These are phyloP conservation scores for Daktulosphaira vitifoliae DNA, from an alignment of 1,140 invertebrate genomes.

Conservation along the genomic window DNA sequence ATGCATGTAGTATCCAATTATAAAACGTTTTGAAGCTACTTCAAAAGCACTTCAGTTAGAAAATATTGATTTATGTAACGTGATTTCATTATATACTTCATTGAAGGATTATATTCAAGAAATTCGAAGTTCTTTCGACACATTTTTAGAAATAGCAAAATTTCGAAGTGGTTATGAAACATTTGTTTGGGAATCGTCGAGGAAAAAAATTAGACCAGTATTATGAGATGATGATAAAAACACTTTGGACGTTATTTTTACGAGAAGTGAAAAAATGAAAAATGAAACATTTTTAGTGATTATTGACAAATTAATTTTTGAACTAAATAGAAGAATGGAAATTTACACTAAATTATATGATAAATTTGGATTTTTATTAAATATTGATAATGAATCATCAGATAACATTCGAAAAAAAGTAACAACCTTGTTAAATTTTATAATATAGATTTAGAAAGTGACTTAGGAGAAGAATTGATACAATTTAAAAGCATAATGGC, in stretches of 20 bases:
- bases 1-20: too few species aligned
- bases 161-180: background rate
- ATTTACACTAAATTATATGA: background rate
- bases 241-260: background rate
- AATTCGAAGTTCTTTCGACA: background rate
- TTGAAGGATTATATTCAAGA: background rate
- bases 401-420: background rate
- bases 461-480: constrained; percentile 9
- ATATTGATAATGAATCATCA: background rate
- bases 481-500: background rate
- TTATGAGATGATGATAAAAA: constrained; percentile 1
- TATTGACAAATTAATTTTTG: constrained; percentile 1
- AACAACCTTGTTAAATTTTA: background rate
- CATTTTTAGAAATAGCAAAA: background rate
- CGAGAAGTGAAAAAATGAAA: background rate
- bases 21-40: too few species aligned
- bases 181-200: background rate
- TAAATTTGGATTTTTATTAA: constrained; percentile 16
- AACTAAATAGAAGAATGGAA: constrained; percentile 1
- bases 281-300: background rate
- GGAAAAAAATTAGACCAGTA: background rate
- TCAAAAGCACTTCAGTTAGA: too few species aligned
- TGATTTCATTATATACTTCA: background rate
- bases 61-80: constrained; percentile 1
- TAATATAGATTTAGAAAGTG: background rate